Conservation (phyloP, 2,113 vertebrate species). For the Chaetorhynchus papuensis region DNA sequence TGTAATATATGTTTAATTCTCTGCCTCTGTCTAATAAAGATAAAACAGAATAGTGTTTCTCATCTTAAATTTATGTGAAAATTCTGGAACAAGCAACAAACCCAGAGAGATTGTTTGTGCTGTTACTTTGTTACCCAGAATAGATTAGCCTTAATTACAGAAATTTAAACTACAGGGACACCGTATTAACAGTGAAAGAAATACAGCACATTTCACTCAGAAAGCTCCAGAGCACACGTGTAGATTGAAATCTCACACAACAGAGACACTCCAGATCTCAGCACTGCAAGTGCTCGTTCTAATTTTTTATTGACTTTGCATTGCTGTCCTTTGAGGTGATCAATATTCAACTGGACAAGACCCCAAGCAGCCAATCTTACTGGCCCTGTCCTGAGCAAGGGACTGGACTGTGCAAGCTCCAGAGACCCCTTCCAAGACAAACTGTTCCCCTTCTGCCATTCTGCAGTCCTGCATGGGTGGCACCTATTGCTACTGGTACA, state of each 20-base stretch:
- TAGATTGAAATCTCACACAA: background rate
- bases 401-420: background rate
- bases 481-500: background rate
- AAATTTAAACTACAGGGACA: background rate
- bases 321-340: background rate
- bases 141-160: background rate
- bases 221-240: background rate
- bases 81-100: background rate
- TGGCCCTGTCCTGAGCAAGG: background rate
- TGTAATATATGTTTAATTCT: constrained; percentile 5
- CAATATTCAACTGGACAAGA: background rate
- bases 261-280: background rate
- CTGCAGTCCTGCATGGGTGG: background rate
- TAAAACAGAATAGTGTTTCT: background rate
- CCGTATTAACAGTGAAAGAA: background rate
- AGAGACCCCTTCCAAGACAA: background rate
- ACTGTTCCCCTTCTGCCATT: background rate
- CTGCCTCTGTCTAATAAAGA: background rate
- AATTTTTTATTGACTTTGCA: background rate
- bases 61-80: background rate
- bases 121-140: background rate
- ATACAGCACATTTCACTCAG: background rate
- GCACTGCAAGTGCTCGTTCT: background rate
- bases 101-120: background rate
- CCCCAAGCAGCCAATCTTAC: background rate